Evolutionary conservation across 2,888 invertebrate species (phyloP), one percentile per base, ranked within the genome.

Genomic region (Archips crataeganus): DNA sequence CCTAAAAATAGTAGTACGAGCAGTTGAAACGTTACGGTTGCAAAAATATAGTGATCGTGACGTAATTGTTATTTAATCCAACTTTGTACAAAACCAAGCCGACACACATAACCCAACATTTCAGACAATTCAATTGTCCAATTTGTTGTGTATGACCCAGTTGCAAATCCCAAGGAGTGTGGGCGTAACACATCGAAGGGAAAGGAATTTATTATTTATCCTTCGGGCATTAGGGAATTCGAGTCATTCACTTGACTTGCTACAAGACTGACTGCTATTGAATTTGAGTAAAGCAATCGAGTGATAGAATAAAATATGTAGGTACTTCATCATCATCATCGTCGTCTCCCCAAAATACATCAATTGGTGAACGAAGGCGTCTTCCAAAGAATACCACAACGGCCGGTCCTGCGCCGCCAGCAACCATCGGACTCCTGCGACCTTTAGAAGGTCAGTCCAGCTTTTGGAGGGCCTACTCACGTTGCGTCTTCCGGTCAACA

Each of bases 161-260:
- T 71, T 61, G 66, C 61, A n/a, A 57, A 64, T 47, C 23, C 36
- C 1, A 49, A 65, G 65, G 15, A 65, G 72, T 54, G 62, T 57
- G 68, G 67, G 62, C 59, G 72, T 67, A n/a, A 11, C 64, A 47
- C 59, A 36, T 15, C 51, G 45, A 45, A 57, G 62, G 54, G 34
- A 57, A 71, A 39, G 57, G 47, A 68, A 47, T 72, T 67, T 62
- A 72, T 72, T 72, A 72, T 72, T 72, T 68, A 72, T 67, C 54
- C 54, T 63, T 36, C 34, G 36, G 36, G 62, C 60, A 39, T 49
- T 62, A 63, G 72, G 72, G 63, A 68, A 39, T 68, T 65, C 65
- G 34, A 34, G n/a, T 47, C 61, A 67, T 61, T 51, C 51, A 70
- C 62, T 70, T 62, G 42, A 67, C 45, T 45, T n/a, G 45, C 23